Evolutionary conservation across 2,888 invertebrate genomes (phyloP).

Genomic region (Elysia crispata): DNA sequence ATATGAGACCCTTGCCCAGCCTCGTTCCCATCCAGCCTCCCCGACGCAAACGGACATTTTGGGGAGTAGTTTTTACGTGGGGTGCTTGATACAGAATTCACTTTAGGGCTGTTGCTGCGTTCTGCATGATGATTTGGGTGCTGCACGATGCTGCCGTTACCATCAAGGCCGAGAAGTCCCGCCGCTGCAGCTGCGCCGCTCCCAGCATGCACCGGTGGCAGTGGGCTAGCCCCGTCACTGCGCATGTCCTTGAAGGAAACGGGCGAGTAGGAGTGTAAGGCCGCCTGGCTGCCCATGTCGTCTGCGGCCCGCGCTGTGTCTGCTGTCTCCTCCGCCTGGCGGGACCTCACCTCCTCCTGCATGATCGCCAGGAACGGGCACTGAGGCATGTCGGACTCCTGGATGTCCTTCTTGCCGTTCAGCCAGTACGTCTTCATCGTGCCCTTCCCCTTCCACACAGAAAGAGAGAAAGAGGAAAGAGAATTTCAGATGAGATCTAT

Average conservation of each 20-base stretch:
- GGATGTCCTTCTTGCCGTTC: slow-evolving; percentile 52
- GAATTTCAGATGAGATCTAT: too few species aligned
- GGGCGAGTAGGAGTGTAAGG: slow-evolving; percentile 59
- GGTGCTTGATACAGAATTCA: too few species aligned
- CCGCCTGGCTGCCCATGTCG: slow-evolving; percentile 50
- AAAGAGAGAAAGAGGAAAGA: background rate
- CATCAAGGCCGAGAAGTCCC: too few species aligned
- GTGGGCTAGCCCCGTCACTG: slow-evolving; percentile 21
- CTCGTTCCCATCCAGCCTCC: too few species aligned
- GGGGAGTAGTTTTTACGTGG: too few species aligned
- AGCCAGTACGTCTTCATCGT: slow-evolving; percentile 71
- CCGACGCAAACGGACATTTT: too few species aligned
- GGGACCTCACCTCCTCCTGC: slow-evolving; percentile 57
- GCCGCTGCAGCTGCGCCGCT: background rate
- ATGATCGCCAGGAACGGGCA: slow-evolving; percentile 62
- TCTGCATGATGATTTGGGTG: too few species aligned
- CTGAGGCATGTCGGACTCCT: slow-evolving; percentile 42
- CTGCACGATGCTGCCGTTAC: too few species aligned
- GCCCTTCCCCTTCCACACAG: slow-evolving; percentile 67
- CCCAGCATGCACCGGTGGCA: background rate
- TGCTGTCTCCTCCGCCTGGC: slow-evolving; percentile 24
- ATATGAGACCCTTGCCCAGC: too few species aligned
- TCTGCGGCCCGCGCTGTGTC: slow-evolving; percentile 22
- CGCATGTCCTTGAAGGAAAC: slow-evolving; percentile 66
- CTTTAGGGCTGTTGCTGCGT: too few species aligned